Conservation (phyloP, 2,797 vertebrate species). For the Geotrypetes seraphini region DNA sequence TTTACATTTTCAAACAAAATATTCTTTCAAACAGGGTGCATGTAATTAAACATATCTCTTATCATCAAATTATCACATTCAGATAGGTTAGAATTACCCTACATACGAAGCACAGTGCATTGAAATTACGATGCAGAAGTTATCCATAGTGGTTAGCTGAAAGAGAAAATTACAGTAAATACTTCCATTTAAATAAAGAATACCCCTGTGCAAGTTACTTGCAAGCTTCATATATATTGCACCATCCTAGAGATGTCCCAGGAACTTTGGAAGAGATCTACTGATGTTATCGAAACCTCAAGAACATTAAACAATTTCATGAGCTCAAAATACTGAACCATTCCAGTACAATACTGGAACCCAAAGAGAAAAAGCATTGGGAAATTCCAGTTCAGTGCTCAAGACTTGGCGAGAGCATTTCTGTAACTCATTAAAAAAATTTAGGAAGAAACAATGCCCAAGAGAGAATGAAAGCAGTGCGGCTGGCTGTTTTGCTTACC, state of each 20-base stretch:
- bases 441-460: background rate
- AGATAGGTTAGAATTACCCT: slow-evolving; percentile 23
- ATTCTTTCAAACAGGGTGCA: slow-evolving; percentile 13
- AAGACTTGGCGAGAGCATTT: too few relatives aligned
- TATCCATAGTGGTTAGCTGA: slow-evolving; percentile 27
- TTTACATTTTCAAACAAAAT: slow-evolving; percentile 25
- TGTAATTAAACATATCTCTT: slow-evolving; percentile 22
- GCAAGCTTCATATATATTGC: background rate
- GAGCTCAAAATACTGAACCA: too few relatives aligned
- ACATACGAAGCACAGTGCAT: slow-evolving; percentile 31
- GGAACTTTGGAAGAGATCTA: background rate
- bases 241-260: background rate
- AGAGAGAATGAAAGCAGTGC: background rate
- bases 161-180: background rate
- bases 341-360: too few relatives aligned
- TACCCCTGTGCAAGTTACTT: background rate
- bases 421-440: too few relatives aligned
- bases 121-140: slow-evolving; percentile 17
- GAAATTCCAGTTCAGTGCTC: too few relatives aligned
- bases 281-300: too few relatives aligned
- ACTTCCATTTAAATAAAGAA: slow-evolving; percentile 1
- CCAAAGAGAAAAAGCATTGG: too few relatives aligned
- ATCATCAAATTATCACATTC: slow-evolving; percentile 32
- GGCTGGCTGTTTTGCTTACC: background rate
- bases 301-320: too few relatives aligned